Evolutionary conservation across 2,888 invertebrate genomes (phyloP), one percentile per base, ranked within the genome.

Genomic region (Pandemis corylana): DNA sequence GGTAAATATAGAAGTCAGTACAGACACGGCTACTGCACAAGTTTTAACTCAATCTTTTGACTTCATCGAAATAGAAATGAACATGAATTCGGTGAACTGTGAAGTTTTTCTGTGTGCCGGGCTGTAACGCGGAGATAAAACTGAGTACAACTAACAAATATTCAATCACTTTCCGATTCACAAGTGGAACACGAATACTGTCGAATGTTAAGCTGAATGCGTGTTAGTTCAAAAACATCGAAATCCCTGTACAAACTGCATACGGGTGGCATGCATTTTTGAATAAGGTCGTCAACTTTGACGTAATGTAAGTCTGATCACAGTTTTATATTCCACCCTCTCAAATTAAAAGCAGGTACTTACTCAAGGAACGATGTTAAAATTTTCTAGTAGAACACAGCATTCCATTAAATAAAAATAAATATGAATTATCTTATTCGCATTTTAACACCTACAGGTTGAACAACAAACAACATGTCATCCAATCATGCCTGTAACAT

Each of bases 141-240:
- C 51, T n/a, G 51, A 9, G 15, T 41, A n/a, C n/a, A n/a, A n/a
- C n/a, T n/a, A 66, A 66, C 49, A 51, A 41, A 66, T 53, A 41
- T 66, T 53, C 51, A 66, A 66, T 41, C 9, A 51, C 66, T 66
- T 13, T 66, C 28, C 66, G 28, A 41, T 66, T 66, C 36, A 66
- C 15, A 66, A 66, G 66, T 53, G 9, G 13, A 41, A 36, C 68
- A 41, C 66, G 66, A 66, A 66, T 53, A 20, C n/a, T 51, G 51
- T 15, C 36, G 36, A 66, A 66, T 53, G 41, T 66, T 53, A 12
- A 51, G 41, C 49, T 28, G n/a, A 7, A 53, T 66, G 4, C 13
- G 49, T 49, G 65, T 65, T 49, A 49, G 49, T 28, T 46, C 12
- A 7, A 46, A 65, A 65, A 13, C 28, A 65, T 36, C 28, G 28